Evolutionary conservation across 2,888 invertebrate genomes (phyloP).

Genomic region (Dryococelus australis): DNA sequence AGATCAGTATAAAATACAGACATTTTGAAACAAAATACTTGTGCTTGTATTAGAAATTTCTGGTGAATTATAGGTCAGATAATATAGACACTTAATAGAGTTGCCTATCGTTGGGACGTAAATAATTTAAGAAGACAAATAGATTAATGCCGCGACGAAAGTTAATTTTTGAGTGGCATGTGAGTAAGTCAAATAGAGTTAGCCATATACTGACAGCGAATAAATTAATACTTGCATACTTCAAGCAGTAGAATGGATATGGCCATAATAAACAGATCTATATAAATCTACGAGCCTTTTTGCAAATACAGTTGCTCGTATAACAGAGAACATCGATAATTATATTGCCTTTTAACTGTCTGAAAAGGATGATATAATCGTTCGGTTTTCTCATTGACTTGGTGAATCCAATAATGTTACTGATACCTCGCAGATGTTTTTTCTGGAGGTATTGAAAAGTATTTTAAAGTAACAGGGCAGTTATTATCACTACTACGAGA

Average conservation of each 20-base stretch:
- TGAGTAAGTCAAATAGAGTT: neutral
- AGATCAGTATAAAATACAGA: neutral
- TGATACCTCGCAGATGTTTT: no score
- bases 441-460: no score
- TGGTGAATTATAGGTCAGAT: neutral
- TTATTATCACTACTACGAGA: neutral
- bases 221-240: neutral
- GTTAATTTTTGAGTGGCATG: neutral
- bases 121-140: neutral
- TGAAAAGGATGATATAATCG: neutral
- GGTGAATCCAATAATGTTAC: no score
- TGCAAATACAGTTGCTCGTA: neutral
- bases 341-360: neutral
- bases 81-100: neutral
- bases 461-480: neutral
- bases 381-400: neutral
- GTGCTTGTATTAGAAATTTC: neutral
- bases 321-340: neutral
- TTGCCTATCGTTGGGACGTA: neutral
- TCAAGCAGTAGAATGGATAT: neutral
- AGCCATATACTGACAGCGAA: conserved; percentile 27
- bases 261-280: neutral
- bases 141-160: neutral
- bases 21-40: neutral
- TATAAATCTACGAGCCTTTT: neutral